Evolutionary conservation across 2,797 vertebrate genomes (phyloP).

Genomic region (Chrosomus eos): DNA sequence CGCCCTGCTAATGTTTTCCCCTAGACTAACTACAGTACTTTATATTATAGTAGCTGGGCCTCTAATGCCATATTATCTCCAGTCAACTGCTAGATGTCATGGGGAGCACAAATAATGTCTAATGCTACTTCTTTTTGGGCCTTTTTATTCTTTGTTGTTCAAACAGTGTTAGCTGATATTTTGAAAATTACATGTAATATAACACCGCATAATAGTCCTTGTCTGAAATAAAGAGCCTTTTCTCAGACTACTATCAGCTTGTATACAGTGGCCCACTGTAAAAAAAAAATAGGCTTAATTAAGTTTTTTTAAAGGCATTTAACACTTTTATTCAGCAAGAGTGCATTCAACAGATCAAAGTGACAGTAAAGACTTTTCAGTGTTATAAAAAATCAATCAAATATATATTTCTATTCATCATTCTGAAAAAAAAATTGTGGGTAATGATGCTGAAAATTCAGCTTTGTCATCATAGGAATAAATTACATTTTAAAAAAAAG

Average conservation of each 20-base stretch:
- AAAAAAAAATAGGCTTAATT: too few relatives aligned
- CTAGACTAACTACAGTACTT: neutral
- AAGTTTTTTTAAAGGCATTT: too few relatives aligned
- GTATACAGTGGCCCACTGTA: too few relatives aligned
- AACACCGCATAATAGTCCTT: neutral
- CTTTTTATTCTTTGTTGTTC: neutral
- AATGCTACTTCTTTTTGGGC: neutral
- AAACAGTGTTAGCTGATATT: neutral
- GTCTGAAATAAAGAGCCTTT: neutral
- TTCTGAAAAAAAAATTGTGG: too few relatives aligned
- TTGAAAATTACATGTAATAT: neutral
- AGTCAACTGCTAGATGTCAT: slow-evolving; percentile 8
- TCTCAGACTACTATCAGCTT: too few relatives aligned
- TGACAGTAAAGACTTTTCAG: neutral
- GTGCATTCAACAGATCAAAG: neutral
- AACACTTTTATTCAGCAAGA: neutral
- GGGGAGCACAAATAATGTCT: neutral
- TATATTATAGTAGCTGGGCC: neutral
- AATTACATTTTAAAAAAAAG: too few relatives aligned
- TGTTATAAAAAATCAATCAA: too few relatives aligned
- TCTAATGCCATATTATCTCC: neutral
- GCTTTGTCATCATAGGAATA: too few relatives aligned
- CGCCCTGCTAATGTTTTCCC: neutral
- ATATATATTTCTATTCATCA: too few relatives aligned
- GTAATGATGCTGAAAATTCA: too few relatives aligned